These are phyloP conservation scores for Porites rus DNA, from an alignment of 92 coral and sea anemone species.

Conservation along the genomic window DNA sequence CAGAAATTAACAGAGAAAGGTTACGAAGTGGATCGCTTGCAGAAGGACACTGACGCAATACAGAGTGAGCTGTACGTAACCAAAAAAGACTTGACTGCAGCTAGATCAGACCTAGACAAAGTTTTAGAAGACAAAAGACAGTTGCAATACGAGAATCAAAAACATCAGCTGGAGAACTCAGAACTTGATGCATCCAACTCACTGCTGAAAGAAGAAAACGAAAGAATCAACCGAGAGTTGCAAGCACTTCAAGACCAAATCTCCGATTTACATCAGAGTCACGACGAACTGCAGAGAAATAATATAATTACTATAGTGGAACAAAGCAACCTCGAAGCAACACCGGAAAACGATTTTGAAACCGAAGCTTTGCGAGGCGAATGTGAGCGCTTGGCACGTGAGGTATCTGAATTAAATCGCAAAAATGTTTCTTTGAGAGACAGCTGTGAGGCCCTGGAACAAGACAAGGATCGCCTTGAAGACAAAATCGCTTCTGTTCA, in stretches of 20 bases:
- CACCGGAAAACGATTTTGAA: slow-evolving; percentile 74
- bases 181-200: slow-evolving; percentile 82
- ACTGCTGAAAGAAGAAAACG: slow-evolving; percentile 87
- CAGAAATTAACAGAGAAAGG: slow-evolving; percentile 77
- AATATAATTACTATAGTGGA: slow-evolving; percentile 39
- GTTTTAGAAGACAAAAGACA: slow-evolving; percentile 76
- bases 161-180: slow-evolving; percentile 70
- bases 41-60: slow-evolving; percentile 74
- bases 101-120: slow-evolving; percentile 77
- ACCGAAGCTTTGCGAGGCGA: slow-evolving; percentile 84
- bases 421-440: slow-evolving; percentile 80
- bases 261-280: slow-evolving; percentile 68
- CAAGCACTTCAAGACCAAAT: slow-evolving; percentile 77
- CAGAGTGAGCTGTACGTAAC: slow-evolving; percentile 73
- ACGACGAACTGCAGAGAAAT: slow-evolving; percentile 60
- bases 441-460: slow-evolving; percentile 71
- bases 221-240: slow-evolving; percentile 80
- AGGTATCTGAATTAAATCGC: slow-evolving; percentile 79
- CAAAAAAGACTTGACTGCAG: slow-evolving; percentile 74
- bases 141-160: slow-evolving; percentile 74
- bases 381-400: slow-evolving; percentile 82
- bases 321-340: slow-evolving; percentile 67
- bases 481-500: slow-evolving; percentile 71
- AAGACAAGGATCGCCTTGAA: slow-evolving; percentile 72
- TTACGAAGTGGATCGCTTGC: slow-evolving; percentile 79